Evolutionary conservation across 2,113 vertebrate species (phyloP).

Genomic region (Esox niger): DNA sequence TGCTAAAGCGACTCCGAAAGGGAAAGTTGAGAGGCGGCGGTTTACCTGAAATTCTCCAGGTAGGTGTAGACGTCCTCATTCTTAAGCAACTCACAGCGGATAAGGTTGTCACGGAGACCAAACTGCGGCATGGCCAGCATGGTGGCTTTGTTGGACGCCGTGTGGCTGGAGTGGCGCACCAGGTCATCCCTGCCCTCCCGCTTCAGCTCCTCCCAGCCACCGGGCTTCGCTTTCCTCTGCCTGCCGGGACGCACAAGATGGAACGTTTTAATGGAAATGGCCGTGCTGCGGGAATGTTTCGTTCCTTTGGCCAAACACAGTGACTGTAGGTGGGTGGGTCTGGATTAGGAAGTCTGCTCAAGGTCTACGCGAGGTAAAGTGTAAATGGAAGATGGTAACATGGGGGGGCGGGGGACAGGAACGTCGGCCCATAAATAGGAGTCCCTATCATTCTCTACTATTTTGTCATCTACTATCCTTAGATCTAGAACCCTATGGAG

Average conservation of each 20-base stretch:
- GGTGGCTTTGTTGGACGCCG: slow-evolving; percentile 77
- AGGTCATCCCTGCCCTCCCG: slow-evolving; percentile 71
- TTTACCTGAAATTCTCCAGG: slow-evolving; percentile 83
- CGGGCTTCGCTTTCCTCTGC: slow-evolving; percentile 68
- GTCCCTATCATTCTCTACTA: background rate
- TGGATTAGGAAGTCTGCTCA: no score
- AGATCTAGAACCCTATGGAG: no score
- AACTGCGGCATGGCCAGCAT: slow-evolving; percentile 84
- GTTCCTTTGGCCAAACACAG: background rate
- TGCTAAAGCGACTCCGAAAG: background rate
- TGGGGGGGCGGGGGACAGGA: background rate
- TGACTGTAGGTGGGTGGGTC: no score
- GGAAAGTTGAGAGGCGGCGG: background rate
- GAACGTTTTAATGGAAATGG: no score
- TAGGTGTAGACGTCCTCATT: slow-evolving; percentile 85
- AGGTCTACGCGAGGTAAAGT: no score
- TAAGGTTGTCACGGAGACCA: slow-evolving; percentile 84
- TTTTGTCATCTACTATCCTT: background rate
- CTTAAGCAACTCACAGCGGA: slow-evolving; percentile 84
- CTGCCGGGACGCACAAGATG: slow-evolving; percentile 53
- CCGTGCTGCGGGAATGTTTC: background rate
- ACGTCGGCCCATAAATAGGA: background rate
- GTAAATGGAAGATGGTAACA: background rate
- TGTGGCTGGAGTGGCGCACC: slow-evolving; percentile 75
- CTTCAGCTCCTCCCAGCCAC: slow-evolving; percentile 77